phyloP scores from a whole-genome alignment of 2,797 vertebrate genomes.

The Zonotrichia albicollis region DNA sequence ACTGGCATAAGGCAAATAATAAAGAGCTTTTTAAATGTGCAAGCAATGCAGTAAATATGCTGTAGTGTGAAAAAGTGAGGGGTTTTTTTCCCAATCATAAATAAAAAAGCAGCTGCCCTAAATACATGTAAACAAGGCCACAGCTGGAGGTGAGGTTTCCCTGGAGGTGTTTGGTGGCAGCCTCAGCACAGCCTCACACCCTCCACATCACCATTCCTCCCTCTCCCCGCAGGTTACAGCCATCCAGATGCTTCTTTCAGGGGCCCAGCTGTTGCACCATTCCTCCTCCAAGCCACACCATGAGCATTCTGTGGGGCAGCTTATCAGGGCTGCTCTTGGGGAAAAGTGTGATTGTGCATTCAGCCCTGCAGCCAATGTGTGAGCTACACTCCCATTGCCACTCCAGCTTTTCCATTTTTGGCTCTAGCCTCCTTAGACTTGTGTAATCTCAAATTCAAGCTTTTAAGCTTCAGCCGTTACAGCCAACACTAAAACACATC shows the following conservation, averaged over 20 bases:
- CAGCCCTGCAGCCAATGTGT: background rate
- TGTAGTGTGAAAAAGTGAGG: background rate
- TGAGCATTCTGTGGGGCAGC: background rate
- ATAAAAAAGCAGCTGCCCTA: background rate
- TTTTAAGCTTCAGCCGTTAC: conserved; percentile 26
- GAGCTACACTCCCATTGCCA: background rate
- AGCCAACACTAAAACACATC: conserved; percentile 24
- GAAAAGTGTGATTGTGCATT: background rate
- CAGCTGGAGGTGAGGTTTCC: background rate
- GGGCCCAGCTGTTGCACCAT: background rate
- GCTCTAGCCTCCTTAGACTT: background rate
- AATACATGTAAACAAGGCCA: background rate
- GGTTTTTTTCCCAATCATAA: background rate
- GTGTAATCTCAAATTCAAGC: conserved; percentile 19
- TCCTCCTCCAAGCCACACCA: background rate
- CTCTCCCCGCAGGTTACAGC: background rate
- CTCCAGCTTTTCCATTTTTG: background rate
- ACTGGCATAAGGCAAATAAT: background rate
- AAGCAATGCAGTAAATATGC: background rate
- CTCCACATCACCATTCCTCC: background rate
- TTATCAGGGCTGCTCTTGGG: background rate
- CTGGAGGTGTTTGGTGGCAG: background rate
- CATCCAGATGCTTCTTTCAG: background rate
- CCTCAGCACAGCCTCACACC: background rate
- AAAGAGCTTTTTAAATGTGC: background rate